Evolutionary conservation across 92 coral and sea anemone species (phyloP), one percentile per base, ranked within the genome.

Genomic region (Palythoa heliodiscus): DNA sequence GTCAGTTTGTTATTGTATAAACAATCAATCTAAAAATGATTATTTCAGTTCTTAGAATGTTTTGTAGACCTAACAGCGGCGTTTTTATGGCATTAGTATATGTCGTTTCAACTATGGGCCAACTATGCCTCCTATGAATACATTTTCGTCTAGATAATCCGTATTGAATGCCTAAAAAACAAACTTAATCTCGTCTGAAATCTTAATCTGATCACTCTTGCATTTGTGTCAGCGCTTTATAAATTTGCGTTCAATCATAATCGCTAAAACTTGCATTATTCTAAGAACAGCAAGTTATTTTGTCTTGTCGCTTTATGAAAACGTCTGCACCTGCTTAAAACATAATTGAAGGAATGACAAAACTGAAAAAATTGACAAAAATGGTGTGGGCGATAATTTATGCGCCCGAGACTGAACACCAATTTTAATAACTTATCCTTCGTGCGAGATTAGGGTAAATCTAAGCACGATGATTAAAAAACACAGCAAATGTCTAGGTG

Each of bases 341-440:
- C 40, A 24, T 25, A 76, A 20, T 24, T 1, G 63, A 25, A 76
- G 52, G 67, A 13, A 76, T 24, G 67, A 37, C 2, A 76, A 25
- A 8, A 15, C 48, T 38, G 81, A 47, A 53, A 76, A 76, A 76
- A 24, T 25, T 76, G 81, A 53, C 23, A 25, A 76, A 74, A 53
- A 76, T 52, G 68, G 67, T 29, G 53, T 23, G 37, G 61, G 67
- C 40, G 37, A 55, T 76, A 76, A 76, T 15, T 76, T 25, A 35
- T 54, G 68, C 67, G 14, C 24, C 52, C 23, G 47, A 53, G 48
- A 55, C n/a, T n/a, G n/a, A 14, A 54, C 64, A 76, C 39, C 48
- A 54, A 15, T 11, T 6, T 75, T 76, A 76, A 76, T 53, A 17
- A 24, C 66, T 64, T 76, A 25, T 52, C 63, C 54, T 67, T 22